Evolutionary conservation across 2,797 vertebrate genomes (phyloP).

Genomic region (Epinephelus coioides): DNA sequence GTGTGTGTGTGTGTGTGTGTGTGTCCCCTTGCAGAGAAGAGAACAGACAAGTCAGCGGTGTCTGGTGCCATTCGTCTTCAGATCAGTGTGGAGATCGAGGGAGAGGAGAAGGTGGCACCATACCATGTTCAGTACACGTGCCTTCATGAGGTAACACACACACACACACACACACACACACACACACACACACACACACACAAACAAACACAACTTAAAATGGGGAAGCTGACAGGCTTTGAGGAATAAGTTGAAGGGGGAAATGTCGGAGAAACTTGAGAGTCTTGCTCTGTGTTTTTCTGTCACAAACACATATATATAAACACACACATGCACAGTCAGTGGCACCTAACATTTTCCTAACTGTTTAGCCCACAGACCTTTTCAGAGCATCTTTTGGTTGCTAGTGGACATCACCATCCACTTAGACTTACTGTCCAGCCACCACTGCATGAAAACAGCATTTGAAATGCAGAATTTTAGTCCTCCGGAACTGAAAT

Average conservation of each 20-base stretch:
- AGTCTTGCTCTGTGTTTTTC: not conserved
- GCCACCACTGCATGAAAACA: too few species aligned
- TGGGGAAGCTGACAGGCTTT: not conserved
- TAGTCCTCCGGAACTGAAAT: too few species aligned
- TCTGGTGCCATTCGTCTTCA: constrained; percentile 96
- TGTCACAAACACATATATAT: not conserved
- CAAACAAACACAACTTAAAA: not conserved
- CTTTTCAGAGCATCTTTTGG: too few species aligned
- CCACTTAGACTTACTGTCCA: too few species aligned
- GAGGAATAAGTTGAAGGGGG: not conserved
- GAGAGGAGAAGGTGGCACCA: constrained; percentile 96
- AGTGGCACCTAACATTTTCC: too few species aligned
- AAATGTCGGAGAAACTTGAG: not conserved
- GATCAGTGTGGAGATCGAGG: constrained; percentile 97
- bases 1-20: constrained; percentile 16
- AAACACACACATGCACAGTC: too few species aligned
- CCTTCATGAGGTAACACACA: constrained; percentile 92
- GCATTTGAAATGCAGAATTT: too few species aligned
- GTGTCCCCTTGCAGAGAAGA: constrained; percentile 88
- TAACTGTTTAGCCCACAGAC: too few species aligned
- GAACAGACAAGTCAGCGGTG: constrained; percentile 97
- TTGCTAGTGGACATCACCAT: too few species aligned
- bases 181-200: constrained; percentile 5
- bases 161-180: constrained; percentile 9
- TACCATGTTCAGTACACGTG: constrained; percentile 97